These are phyloP conservation scores for Gonatopus flavifemur DNA, from an alignment of 1,140 invertebrate species.

Conservation along the genomic window DNA sequence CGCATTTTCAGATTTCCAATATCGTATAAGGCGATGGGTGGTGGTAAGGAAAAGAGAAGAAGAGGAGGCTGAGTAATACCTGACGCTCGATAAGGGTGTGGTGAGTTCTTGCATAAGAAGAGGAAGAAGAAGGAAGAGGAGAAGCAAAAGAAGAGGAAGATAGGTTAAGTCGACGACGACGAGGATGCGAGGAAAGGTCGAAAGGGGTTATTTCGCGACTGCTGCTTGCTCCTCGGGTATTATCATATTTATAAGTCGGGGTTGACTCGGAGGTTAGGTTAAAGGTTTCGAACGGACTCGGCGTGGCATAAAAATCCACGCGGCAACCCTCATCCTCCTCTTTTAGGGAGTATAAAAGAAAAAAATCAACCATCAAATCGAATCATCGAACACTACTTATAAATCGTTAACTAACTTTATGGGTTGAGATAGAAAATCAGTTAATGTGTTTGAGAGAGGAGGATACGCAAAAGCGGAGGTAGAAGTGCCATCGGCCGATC, in stretches of 20 bases:
- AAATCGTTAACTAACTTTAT: no score
- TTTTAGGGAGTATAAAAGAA: no score
- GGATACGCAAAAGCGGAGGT: no score
- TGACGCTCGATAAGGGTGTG: slow-evolving; percentile 31
- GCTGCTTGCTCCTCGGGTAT: slow-evolving; percentile 37
- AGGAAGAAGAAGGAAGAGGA: neutral
- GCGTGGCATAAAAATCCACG: slow-evolving; percentile 7
- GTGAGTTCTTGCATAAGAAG: slow-evolving; percentile 18
- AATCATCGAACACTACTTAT: no score
- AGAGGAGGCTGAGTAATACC: slow-evolving; percentile 36
- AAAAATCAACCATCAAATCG: no score
- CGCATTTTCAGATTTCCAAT: slow-evolving; percentile 49
- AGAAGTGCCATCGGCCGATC: no score
- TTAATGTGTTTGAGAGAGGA: no score
- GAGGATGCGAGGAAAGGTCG: slow-evolving; percentile 27
- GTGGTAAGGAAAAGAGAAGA: no score
- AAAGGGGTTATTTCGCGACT: slow-evolving; percentile 48
- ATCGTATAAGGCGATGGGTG: slow-evolving; percentile 34
- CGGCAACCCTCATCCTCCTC: no score
- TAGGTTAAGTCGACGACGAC: slow-evolving; percentile 27
- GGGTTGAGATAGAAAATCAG: no score
- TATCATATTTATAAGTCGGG: slow-evolving; percentile 52
- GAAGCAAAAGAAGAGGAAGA: slow-evolving; percentile 17
- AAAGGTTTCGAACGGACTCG: slow-evolving; percentile 13
- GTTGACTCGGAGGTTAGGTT: slow-evolving; percentile 35